Base-by-base conservation (phyloP, 1,140 invertebrate species). In the Anoplolepis gracilipes region DNA sequence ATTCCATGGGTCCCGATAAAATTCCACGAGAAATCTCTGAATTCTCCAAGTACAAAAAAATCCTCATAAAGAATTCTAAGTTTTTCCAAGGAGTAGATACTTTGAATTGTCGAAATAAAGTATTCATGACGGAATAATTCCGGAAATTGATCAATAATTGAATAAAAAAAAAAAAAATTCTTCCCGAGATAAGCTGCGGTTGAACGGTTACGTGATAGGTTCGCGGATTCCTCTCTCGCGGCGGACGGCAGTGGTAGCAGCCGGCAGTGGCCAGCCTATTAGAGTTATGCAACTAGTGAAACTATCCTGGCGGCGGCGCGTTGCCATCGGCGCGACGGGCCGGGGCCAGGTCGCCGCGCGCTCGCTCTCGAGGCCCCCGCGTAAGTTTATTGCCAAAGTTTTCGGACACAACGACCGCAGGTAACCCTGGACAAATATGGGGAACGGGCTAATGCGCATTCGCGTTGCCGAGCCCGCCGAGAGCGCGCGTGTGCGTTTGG, bases 301-400 rank as follows among this genome's bases (percentile, higher is more conserved):
- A 93, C 92, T 93, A 92, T 93, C 87, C 90, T 87, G 67, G 78
- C 42, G 42, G 13, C 42, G 42, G 46, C 77, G 36, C 72, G 78
- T 67, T 69, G 69, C 76, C 62, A 73, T 72, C 84, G 75, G 61
- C 42, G 57, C 76, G 42, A 42, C 2, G 75, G 61, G n/a, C n/a
- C 30, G 64, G 55, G 64, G 79, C 81, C 73, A 84, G 81, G 72
- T 84, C 81, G 33, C 72, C 39, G 57, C 72, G 62, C 78, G 33
- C 42, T 70, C 49, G 78, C 61, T 70, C 88, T 86, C 90, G 91
- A 90, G 92, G 92, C 87, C 87, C 49, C 81, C 49, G 92, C 92
- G 92, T 94, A 94, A 94, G 94, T 95, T 95, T 94, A 95, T 95
- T 95, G 94, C 94, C 94, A 95, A 95, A 94, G 93, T 94, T 95